phyloP scores from a whole-genome alignment of 2,888 invertebrate species.

The Chloroclystis v-ata region DNA sequence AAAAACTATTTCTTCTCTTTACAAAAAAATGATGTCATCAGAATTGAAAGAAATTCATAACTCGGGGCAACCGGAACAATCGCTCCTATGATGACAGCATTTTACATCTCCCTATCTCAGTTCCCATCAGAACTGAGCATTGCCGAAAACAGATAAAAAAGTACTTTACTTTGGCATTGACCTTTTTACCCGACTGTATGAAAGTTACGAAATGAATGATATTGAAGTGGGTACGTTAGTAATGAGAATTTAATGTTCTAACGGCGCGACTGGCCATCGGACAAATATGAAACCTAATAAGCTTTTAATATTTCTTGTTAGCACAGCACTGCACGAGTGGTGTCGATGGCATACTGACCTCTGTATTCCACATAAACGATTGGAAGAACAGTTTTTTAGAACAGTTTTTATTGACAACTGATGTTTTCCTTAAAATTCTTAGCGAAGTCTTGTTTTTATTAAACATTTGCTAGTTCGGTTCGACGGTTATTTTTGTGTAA shows the following conservation, averaged over 20 bases:
- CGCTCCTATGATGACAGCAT: conserved; percentile 30
- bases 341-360: too few species aligned
- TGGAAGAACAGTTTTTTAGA: too few species aligned
- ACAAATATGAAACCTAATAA: too few species aligned
- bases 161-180: conserved; percentile 28
- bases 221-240: conserved; percentile 5
- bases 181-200: conserved; percentile 15
- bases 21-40: conserved; percentile 34
- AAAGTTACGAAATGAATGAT: conserved; percentile 1
- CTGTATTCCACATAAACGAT: too few species aligned
- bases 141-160: conserved; percentile 41
- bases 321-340: too few species aligned
- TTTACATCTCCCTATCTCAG: conserved; percentile 41
- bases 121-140: conserved; percentile 36
- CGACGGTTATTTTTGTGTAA: too few species aligned
- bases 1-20: not conserved
- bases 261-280: conserved; percentile 1
- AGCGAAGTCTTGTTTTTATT: too few species aligned
- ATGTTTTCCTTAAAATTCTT: too few species aligned
- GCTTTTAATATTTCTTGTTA: too few species aligned
- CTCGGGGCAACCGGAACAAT: conserved; percentile 46
- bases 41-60: conserved; percentile 46
- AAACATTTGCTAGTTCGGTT: too few species aligned
- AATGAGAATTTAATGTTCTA: conserved; percentile 24
- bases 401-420: too few species aligned